Conservation (phyloP, 2,888 invertebrate species). For the Lasius platythorax region DNA sequence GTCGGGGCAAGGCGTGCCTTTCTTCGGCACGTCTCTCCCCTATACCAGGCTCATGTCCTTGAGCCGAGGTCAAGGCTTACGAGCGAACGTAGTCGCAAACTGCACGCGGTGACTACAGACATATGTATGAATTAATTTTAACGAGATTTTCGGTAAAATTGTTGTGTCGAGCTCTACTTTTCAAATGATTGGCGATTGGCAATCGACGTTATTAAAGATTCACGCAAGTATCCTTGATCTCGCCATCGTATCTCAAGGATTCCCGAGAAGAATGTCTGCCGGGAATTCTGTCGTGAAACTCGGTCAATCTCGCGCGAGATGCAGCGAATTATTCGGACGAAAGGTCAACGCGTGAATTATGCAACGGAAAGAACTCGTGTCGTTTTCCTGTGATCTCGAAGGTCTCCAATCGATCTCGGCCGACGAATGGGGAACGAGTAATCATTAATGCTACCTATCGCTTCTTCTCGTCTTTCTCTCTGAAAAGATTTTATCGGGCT, state of each 20-base stretch:
- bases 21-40: constrained; percentile 30
- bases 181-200: background rate
- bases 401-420: constrained; percentile 5
- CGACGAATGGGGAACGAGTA: constrained; percentile 12
- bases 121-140: background rate
- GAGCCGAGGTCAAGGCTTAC: constrained; percentile 66
- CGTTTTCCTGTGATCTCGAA: constrained; percentile 36
- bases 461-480: background rate
- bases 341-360: constrained; percentile 52
- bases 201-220: constrained; percentile 19
- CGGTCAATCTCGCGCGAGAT: constrained; percentile 40
- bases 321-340: constrained; percentile 30
- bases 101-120: background rate
- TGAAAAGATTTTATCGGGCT: constrained; percentile 10
- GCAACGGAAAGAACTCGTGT: constrained; percentile 23
- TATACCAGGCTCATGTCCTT: constrained; percentile 56
- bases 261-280: background rate
- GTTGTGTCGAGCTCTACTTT: background rate
- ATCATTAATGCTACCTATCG: constrained; percentile 40
- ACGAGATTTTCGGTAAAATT: constrained; percentile 6
- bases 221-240: background rate
- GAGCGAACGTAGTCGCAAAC: background rate
- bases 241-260: background rate
- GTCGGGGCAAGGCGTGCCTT: constrained; percentile 31
- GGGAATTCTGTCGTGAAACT: constrained; percentile 25